Percentiles rank a stretch among this genome's conserved stretches.
Evolutionary conservation across 2,888 invertebrate species (phyloP).

Genomic region (Fragum fragum): DNA sequence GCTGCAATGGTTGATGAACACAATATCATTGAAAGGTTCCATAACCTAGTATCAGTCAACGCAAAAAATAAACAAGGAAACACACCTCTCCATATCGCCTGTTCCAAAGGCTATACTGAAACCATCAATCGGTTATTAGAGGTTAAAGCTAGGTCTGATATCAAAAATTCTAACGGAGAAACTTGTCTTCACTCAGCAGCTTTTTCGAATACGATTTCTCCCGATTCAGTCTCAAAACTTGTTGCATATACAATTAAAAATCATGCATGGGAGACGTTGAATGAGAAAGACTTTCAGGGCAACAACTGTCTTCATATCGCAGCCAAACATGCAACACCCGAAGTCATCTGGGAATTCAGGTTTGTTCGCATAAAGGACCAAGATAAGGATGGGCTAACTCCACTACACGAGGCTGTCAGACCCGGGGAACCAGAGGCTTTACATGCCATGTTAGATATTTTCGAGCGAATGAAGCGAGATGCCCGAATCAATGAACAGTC

Average conservation of each 20-base stretch:
- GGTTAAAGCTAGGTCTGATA: conserved; percentile 77
- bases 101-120: conserved; percentile 75
- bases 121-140: conserved; percentile 71
- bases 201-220: conserved; percentile 60
- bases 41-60: conserved; percentile 67
- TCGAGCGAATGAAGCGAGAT: conserved; percentile 73
- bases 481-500: conserved; percentile 76
- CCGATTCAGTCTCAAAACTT: conserved; percentile 71
- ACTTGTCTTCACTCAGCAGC: conserved; percentile 80
- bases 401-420: conserved; percentile 75
- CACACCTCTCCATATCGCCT: conserved; percentile 84
- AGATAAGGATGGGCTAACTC: conserved; percentile 73
- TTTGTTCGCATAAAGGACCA: conserved; percentile 74
- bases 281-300: conserved; percentile 77
- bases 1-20: conserved; percentile 79
- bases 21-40: conserved; percentile 72
- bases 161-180: conserved; percentile 77
- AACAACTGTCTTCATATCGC: conserved; percentile 84
- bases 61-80: conserved; percentile 77
- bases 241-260: conserved; percentile 81
- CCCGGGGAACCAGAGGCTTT: conserved; percentile 71
- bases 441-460: conserved; percentile 75
- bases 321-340: conserved; percentile 72
- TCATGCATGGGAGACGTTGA: conserved; percentile 82
- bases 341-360: conserved; percentile 78